Evolutionary conservation across 2,888 invertebrate genomes (phyloP), one percentile per base, ranked within the genome.

Genomic region (Lutraria lutraria): DNA sequence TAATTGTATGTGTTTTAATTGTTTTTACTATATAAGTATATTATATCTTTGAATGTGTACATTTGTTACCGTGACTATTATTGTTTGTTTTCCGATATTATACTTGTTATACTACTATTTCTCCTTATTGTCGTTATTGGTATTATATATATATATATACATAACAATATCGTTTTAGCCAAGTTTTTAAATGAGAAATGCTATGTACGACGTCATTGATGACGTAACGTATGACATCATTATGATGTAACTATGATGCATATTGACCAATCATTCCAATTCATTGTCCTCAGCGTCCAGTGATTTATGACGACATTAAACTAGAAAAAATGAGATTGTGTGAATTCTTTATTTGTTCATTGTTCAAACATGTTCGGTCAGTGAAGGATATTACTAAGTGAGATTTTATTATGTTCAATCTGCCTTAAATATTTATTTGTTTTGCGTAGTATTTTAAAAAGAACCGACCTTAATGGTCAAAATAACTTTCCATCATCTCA

Each of bases 271-370:
- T 52, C 83, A 83, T 83, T 83, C 83, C 83, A 83, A 43, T 68
- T 68, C 52, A 68, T 68, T 76, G 76, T 76, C 68, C 83, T 83
- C 83, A 83, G 83, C 83, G 83, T 83, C 68, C 83, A 68, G 76
- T 76, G 76, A 76, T 63, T 83, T 63, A 83, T 63, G 63, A 83
- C 68, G 68, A 43, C 83, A 83, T 83, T 83, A 52, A 83, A 83
- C 15, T 31, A 31, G 29, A 76, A 43, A 43, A n/a, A 76, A 76
- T 34, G 34, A 76, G 76, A 76, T 16, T 76, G 0, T 34, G 34
- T 76, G 43, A 43, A 4, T n/a, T n/a, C n/a, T 43, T 43, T 43
- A 16, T 76, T 76, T 68, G 25, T 68, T 76, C 19, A 76, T 76
- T 16, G 10, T 72, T 76, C 31, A 3, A 76, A 34, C 4, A 6